Evolutionary conservation across 2,888 invertebrate genomes (phyloP), one percentile per base, ranked within the genome.

Genomic region (Cheilosia impressa): DNA sequence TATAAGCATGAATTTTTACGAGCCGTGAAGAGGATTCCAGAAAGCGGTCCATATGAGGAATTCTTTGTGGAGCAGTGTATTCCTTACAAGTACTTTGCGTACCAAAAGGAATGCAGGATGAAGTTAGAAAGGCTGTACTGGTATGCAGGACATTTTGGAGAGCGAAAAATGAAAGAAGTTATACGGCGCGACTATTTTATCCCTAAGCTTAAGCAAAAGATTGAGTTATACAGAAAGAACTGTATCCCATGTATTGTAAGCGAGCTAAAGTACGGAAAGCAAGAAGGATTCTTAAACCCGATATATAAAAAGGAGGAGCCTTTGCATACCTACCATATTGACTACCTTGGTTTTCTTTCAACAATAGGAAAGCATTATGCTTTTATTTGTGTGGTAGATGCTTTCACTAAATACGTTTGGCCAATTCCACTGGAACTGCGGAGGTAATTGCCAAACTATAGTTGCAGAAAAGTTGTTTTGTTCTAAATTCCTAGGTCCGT

Each of bases 391-490:
- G 38, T 76, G 5, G 45, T 69, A 4, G 71, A 77, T 15, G 63
- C 52, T 4, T 82, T 82, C 22, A 43, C 15, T 1, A 71, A 78
- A 41, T 71, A 63, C 47, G 24, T 45, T 3, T 71, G 71, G 71
- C 10, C 5, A 72, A 60, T 27, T 17, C 50, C 1, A 60, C 72
- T 0, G 13, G 38, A 17, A 9, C 52, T 15, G 52, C 22, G 22
- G 60, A 72, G 31, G 52, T 60, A 1, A 31, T 60, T 17, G 2
- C 6, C 4, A 72, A 45, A n/a, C 9, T 72, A 0, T 10, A 52
- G 4, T 0, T 10, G 5, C 62, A 55, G 4, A 27, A 5, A 24
- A 15, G 19, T 0, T 34, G 27, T 4, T 60, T 66, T 17, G 66
- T n/a, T n/a, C n/a, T n/a, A n/a, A n/a, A n/a, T n/a, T n/a, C n/a